Percentiles rank a stretch among this genome's conserved stretches.
Evolutionary conservation across 2,888 invertebrate species (phyloP).

Genomic region (Torymus texanus): DNA sequence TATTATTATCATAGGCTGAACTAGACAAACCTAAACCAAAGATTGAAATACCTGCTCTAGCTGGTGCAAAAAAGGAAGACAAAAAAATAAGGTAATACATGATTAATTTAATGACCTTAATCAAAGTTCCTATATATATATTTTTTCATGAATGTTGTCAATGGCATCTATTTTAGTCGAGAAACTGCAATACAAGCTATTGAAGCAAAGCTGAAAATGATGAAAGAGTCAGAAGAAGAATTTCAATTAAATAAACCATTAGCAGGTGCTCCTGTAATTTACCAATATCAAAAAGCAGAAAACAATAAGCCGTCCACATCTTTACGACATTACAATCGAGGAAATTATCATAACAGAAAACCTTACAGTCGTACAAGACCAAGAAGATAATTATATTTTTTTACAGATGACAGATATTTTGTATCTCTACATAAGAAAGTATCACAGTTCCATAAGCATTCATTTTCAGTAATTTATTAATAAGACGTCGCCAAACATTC

Average conservation of each 20-base stretch:
- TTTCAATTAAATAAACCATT: slow-evolving; percentile 85
- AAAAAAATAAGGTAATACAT: slow-evolving; percentile 76
- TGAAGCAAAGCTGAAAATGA: slow-evolving; percentile 89
- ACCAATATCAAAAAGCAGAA: slow-evolving; percentile 80
- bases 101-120: slow-evolving; percentile 6
- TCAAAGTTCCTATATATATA: slow-evolving; percentile 5
- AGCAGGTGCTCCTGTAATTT: slow-evolving; percentile 82
- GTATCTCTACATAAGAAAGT: slow-evolving; percentile 37
- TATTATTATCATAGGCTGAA: slow-evolving; percentile 80
- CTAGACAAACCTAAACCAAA: slow-evolving; percentile 85
- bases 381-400: slow-evolving; percentile 69
- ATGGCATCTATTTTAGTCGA: slow-evolving; percentile 76
- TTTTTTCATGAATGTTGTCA: not conserved
- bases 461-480: slow-evolving; percentile 47
- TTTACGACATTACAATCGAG: slow-evolving; percentile 64
- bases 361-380: slow-evolving; percentile 71
- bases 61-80: slow-evolving; percentile 78
- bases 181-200: slow-evolving; percentile 91
- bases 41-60: slow-evolving; percentile 86
- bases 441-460: slow-evolving; percentile 47
- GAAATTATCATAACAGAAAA: slow-evolving; percentile 67
- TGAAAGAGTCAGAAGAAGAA: slow-evolving; percentile 83
- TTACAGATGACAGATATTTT: slow-evolving; percentile 38
- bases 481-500: slow-evolving; percentile 40
- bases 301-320: slow-evolving; percentile 73